Base-by-base conservation (phyloP, 2,888 invertebrate species). In the Stenurella melanura region DNA sequence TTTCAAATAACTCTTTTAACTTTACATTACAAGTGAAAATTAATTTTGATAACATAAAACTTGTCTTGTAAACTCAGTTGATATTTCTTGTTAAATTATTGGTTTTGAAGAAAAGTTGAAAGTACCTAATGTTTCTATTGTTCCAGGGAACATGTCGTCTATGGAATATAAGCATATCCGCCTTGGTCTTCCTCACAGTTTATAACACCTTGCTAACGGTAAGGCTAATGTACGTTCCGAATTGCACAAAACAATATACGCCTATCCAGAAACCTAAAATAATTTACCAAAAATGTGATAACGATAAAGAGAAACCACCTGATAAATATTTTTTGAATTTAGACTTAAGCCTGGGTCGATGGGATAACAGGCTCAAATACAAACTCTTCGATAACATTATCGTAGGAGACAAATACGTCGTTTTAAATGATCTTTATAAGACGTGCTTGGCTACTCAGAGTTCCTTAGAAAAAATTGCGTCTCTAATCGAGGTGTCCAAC, bases 401-500 rank as follows among this genome's bases (percentile, higher is more conserved):
- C 0, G 92, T 93, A 0, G 96, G 96, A 0, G 92, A 93, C 4
- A 90, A 92, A 77, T 96, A 93, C 84, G 89, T 91, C 0, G 91
- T 92, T 19, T 85, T 93, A 5, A 93, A 93, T 15, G 88, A 91
- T n/a, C 88, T 89, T 15, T 92, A 91, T 75, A 90, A 82, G 69
- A 87, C 87, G 10, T 95, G 95, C 83, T 89, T 97, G 75, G 96
- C 97, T 0, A 96, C 96, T 0, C 96, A 97, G 88, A 94, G 95
- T 83, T 97, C 97, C 0, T 91, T 97, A 68, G 97, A 97, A 85
- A 93, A 96, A 78, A 89, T 97, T 10, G 92, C 93, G 81, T 96
- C 96, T 57, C 87, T 97, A 18, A 92, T 95, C 0, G 93, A 90
- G 83, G 95, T 96, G 56, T 94, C 95, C 0, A 92, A 94, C 66